Percentiles rank a stretch among this genome's conserved stretches.
Evolutionary conservation across 2,888 invertebrate genomes (phyloP).

Genomic region (Synanthedon tipuliformis): DNA sequence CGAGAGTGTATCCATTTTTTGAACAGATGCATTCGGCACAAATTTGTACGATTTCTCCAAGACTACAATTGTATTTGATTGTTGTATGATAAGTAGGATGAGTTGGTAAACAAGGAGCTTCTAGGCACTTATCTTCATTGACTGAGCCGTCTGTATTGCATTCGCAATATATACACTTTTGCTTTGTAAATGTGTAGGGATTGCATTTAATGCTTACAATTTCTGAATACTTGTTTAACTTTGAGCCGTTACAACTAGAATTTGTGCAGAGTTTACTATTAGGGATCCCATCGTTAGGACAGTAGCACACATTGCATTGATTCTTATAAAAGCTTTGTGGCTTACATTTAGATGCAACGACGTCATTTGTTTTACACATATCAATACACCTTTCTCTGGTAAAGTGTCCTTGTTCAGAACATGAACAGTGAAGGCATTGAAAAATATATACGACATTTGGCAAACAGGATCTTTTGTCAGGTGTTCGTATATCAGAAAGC

Average conservation of each 20-base stretch:
- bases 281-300: constrained; percentile 31
- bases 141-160: constrained; percentile 32
- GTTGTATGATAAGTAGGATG: constrained; percentile 19
- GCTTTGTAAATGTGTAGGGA: constrained; percentile 34
- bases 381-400: constrained; percentile 37
- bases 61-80: constrained; percentile 24
- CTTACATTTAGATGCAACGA: constrained; percentile 24
- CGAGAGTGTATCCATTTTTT: constrained; percentile 21
- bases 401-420: constrained; percentile 43
- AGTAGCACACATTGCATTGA: constrained; percentile 43
- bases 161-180: constrained; percentile 46
- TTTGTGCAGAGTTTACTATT: constrained; percentile 31
- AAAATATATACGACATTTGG: constrained; percentile 55
- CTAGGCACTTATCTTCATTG: constrained; percentile 37
- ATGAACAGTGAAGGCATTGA: constrained; percentile 45
- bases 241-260: constrained; percentile 17
- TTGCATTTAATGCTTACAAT: constrained; percentile 20
- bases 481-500: constrained; percentile 8
- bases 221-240: constrained; percentile 16
- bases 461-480: constrained; percentile 34
- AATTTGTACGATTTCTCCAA: constrained; percentile 41
- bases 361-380: constrained; percentile 25
- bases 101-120: constrained; percentile 34
- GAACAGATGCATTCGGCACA: constrained; percentile 52
- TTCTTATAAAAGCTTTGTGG: constrained; percentile 38